Conservation (phyloP, 2,113 vertebrate species). For the Strix uralensis region DNA sequence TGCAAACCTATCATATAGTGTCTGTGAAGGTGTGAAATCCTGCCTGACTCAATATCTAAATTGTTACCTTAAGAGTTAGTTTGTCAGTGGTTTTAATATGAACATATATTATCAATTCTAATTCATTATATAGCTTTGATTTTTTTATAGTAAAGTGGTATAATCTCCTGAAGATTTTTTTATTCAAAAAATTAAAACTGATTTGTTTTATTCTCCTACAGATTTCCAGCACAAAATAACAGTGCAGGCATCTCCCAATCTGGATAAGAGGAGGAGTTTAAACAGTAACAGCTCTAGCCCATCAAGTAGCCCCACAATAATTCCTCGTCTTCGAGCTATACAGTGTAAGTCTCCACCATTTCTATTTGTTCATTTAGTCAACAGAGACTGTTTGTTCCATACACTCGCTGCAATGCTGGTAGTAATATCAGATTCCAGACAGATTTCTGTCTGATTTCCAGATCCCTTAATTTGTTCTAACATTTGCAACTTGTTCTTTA, state of each 20-base stretch:
- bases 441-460: neutral
- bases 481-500: neutral
- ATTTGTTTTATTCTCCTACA: conserved; percentile 32
- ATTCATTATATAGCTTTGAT: neutral
- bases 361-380: neutral
- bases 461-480: neutral
- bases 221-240: conserved; percentile 99
- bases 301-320: conserved; percentile 90
- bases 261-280: conserved; percentile 91
- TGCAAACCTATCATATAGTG: neutral
- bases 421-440: neutral
- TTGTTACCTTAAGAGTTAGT: neutral
- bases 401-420: neutral
- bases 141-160: neutral
- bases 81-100: neutral
- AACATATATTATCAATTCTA: neutral
- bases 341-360: conserved; percentile 79
- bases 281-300: conserved; percentile 89
- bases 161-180: neutral
- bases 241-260: conserved; percentile 91
- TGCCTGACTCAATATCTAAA: neutral
- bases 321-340: conserved; percentile 92
- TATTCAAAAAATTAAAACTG: neutral
- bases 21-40: neutral
- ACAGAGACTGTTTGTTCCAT: neutral